Conservation (phyloP, 1,140 invertebrate species). For the Drosophila sulfurigaster region DNA sequence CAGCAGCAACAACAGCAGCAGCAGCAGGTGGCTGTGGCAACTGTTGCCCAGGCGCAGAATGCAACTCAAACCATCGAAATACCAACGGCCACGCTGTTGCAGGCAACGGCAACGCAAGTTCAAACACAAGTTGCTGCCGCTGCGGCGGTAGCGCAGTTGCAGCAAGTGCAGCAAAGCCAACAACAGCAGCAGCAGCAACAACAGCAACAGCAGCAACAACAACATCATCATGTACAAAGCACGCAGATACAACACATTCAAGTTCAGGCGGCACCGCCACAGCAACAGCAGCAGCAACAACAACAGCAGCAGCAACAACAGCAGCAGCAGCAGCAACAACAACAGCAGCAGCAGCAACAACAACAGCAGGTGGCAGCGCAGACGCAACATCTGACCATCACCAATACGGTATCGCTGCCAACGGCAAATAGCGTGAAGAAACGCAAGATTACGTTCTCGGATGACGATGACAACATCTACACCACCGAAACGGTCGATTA, state of each 20-base stretch:
- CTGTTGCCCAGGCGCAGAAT: constrained; percentile 50
- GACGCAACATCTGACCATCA: constrained; percentile 68
- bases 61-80: constrained; percentile 82
- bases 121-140: constrained; percentile 66
- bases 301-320: constrained; percentile 58
- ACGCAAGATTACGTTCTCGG: constrained; percentile 82
- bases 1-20: constrained; percentile 51
- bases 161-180: constrained; percentile 56
- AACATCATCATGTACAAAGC: constrained; percentile 77
- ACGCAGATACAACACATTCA: constrained; percentile 77
- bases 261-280: constrained; percentile 66
- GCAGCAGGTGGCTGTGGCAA: constrained; percentile 46
- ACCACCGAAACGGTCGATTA: constrained; percentile 83
- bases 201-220: constrained; percentile 56
- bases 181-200: constrained; percentile 52
- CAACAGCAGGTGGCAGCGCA: constrained; percentile 59
- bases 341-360: constrained; percentile 54
- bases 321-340: constrained; percentile 45
- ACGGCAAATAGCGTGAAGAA: constrained; percentile 69
- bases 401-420: constrained; percentile 61
- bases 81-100: constrained; percentile 73
- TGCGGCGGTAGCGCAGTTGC: constrained; percentile 51
- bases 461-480: constrained; percentile 84
- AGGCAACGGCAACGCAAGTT: constrained; percentile 73
- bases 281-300: constrained; percentile 18